A percentile compares a stretch with the other conserved stretches of the same genome.
phyloP scores from a whole-genome alignment of 1,140 invertebrate genomes.

The Samia ricini region DNA sequence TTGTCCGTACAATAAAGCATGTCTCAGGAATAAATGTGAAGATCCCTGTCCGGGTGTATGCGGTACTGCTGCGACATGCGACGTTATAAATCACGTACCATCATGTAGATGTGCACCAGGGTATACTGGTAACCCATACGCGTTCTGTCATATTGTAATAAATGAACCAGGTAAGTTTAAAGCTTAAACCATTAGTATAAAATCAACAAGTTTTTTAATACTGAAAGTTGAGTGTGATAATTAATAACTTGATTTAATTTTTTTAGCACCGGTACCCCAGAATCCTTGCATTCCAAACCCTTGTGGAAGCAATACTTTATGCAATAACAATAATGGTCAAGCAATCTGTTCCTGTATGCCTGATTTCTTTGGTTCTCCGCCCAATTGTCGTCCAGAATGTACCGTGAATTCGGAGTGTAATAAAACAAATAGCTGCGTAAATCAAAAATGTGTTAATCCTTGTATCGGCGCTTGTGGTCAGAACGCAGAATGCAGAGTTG shows the following conservation, averaged over 20 bases:
- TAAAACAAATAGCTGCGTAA: conserved; percentile 88
- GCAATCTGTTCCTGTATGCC: conserved; percentile 80
- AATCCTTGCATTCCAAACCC: conserved; percentile 84
- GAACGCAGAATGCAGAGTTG: conserved; percentile 85
- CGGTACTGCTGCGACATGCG: conserved; percentile 82
- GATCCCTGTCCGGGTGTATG: conserved; percentile 85
- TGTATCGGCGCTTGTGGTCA: conserved; percentile 84
- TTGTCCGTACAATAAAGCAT: conserved; percentile 81
- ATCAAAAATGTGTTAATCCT: conserved; percentile 82
- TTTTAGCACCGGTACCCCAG: conserved; percentile 50
- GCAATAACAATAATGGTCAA: conserved; percentile 80
- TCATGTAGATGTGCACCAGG: conserved; percentile 84
- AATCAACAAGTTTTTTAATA: conserved; percentile 15
- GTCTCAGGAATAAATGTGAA: conserved; percentile 82
- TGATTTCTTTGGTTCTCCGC: conserved; percentile 80
- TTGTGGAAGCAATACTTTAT: conserved; percentile 86
- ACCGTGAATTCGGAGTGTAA: conserved; percentile 88
- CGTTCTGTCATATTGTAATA: conserved; percentile 78
- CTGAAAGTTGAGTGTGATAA: conserved; percentile 82
- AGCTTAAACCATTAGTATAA: neutral
- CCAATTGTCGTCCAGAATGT: conserved; percentile 87
- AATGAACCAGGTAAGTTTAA: conserved; percentile 66
- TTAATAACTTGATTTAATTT: conserved; percentile 75
- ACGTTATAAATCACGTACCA: conserved; percentile 83
- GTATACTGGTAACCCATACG: conserved; percentile 85